phyloP scores from a whole-genome alignment of 2,888 invertebrate genomes.

The Callyntrura guangdongensis region DNA sequence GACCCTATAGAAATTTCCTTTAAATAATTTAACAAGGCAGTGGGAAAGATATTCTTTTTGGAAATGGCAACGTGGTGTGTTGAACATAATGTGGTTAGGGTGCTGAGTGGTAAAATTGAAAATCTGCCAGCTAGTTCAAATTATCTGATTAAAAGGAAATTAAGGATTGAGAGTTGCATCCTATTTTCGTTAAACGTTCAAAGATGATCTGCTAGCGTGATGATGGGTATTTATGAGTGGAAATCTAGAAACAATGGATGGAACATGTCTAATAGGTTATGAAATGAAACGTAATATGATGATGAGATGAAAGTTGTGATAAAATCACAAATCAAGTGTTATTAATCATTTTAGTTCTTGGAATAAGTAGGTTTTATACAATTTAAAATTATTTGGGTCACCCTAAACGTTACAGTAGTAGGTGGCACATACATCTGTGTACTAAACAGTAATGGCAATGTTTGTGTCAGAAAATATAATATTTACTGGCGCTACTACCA shows the following conservation, averaged over 20 bases:
- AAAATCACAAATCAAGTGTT: neutral
- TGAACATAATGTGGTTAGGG: slow-evolving; percentile 4
- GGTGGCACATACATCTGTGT: neutral
- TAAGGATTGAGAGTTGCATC: slow-evolving; percentile 58
- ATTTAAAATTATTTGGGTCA: neutral
- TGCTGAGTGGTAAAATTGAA: slow-evolving; percentile 60
- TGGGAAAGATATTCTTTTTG: slow-evolving; percentile 22
- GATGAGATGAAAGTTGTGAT: slow-evolving; percentile 25
- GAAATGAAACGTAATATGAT: slow-evolving; percentile 53
- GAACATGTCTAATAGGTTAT: slow-evolving; percentile 47
- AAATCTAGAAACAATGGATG: slow-evolving; percentile 52
- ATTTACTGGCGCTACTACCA: neutral
- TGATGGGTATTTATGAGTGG: neutral
- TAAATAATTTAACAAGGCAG: slow-evolving; percentile 38
- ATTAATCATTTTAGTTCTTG: neutral
- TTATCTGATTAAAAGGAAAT: slow-evolving; percentile 71
- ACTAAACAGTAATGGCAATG: too few species aligned
- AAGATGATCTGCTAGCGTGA: neutral
- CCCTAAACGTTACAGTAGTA: neutral
- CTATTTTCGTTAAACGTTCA: neutral
- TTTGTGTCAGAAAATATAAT: too few species aligned
- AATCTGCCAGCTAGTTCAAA: slow-evolving; percentile 55
- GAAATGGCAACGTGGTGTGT: neutral
- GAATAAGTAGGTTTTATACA: neutral
- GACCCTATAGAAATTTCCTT: slow-evolving; percentile 3